These are phyloP conservation scores for Melanotus villosus DNA, from an alignment of 2,888 invertebrate species.

Conservation along the genomic window DNA sequence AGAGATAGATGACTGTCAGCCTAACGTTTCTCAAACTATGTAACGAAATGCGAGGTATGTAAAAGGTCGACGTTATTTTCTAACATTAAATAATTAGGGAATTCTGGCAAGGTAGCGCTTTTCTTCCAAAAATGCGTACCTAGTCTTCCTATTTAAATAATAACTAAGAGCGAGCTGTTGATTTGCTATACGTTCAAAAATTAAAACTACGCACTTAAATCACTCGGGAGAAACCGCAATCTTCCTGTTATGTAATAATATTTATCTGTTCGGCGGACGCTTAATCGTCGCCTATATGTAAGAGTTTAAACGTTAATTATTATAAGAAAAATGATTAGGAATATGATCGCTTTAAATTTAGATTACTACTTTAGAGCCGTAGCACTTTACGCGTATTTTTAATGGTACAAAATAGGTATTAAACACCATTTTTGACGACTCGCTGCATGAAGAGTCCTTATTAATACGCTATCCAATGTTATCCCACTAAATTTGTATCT, in stretches of 20 bases:
- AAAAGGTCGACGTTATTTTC: not conserved
- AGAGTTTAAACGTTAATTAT: not conserved
- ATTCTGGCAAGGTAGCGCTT: slow-evolving; percentile 32
- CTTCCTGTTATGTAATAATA: slow-evolving; percentile 20
- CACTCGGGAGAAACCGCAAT: slow-evolving; percentile 17
- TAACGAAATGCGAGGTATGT: not conserved
- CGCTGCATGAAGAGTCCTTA: slow-evolving; percentile 12
- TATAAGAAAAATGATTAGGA: slow-evolving; percentile 11
- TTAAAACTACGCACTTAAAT: not conserved
- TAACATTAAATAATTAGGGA: slow-evolving; percentile 11
- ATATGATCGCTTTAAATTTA: slow-evolving; percentile 30
- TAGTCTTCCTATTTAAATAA: slow-evolving; percentile 28
- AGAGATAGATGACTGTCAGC: slow-evolving; percentile 66
- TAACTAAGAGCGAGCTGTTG: not conserved
- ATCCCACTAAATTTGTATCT: not conserved
- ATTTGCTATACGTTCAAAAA: not conserved
- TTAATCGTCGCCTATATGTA: not conserved
- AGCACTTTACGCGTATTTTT: slow-evolving; percentile 6
- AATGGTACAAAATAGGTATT: slow-evolving; percentile 26
- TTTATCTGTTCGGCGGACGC: not conserved
- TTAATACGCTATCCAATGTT: not conserved
- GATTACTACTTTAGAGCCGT: slow-evolving; percentile 27
- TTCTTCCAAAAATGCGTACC: slow-evolving; percentile 22
- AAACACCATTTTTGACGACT: slow-evolving; percentile 16
- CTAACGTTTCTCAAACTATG: slow-evolving; percentile 9